Evolutionary conservation across 2,797 vertebrate species (phyloP).

Genomic region (Psittacula derbiana): DNA sequence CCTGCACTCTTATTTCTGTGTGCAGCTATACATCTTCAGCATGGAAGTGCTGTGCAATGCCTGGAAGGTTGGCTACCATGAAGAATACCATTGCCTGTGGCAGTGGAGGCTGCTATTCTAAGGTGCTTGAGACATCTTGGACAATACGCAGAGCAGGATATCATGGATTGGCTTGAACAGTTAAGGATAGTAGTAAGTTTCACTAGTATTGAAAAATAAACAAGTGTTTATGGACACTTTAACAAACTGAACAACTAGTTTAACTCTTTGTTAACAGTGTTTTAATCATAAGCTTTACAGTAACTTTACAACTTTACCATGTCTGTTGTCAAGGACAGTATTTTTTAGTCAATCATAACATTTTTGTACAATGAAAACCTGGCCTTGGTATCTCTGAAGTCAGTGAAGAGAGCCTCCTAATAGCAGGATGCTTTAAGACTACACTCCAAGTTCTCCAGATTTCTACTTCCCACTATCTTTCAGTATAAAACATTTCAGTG

Average conservation of each 20-base stretch:
- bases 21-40: accelerated
- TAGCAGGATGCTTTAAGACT: background rate
- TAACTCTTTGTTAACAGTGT: background rate
- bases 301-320: background rate
- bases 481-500: background rate
- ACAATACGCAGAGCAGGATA: background rate
- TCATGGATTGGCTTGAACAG: background rate
- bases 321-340: background rate
- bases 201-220: background rate
- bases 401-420: background rate
- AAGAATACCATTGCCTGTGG: background rate
- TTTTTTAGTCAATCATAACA: background rate
- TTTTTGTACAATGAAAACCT: background rate
- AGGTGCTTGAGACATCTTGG: background rate
- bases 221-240: background rate
- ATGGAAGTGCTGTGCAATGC: background rate
- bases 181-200: background rate
- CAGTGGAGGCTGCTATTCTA: background rate
- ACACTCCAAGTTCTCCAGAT: background rate
- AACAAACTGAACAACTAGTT: background rate
- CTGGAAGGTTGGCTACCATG: background rate
- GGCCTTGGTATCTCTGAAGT: background rate
- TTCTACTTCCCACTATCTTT: background rate
- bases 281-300: background rate
- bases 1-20: background rate